Evolutionary conservation across 2,113 vertebrate genomes (phyloP).

Genomic region (Murina feae): DNA sequence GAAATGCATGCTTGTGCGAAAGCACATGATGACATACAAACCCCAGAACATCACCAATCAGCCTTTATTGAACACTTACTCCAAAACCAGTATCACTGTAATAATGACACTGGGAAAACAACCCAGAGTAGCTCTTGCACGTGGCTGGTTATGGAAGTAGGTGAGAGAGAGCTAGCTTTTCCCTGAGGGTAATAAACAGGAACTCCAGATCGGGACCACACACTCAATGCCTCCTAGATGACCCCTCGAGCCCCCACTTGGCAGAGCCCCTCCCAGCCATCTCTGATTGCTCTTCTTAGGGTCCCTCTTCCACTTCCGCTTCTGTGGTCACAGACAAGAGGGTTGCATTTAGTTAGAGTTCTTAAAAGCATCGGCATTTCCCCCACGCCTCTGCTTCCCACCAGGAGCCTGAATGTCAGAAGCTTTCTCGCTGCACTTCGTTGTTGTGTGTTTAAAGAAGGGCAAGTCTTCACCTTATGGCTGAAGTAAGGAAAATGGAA

Average conservation of each 20-base stretch:
- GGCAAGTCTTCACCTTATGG: not conserved
- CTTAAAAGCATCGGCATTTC: not conserved
- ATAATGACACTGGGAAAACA: not conserved
- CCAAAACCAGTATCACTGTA: not conserved
- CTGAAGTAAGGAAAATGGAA: not conserved
- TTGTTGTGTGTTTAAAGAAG: not conserved
- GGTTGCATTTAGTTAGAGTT: not conserved
- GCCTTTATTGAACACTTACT: not conserved
- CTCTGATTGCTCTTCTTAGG: not conserved
- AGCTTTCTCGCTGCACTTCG: not conserved
- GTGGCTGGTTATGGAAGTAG: not conserved
- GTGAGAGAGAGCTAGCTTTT: not conserved
- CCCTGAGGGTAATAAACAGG: not conserved
- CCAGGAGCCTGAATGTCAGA: not conserved
- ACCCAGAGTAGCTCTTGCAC: not conserved
- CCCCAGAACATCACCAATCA: not conserved
- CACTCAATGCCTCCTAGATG: not conserved
- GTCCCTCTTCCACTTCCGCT: not conserved
- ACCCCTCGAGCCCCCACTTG: not conserved
- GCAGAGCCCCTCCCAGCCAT: not conserved
- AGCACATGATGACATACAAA: not conserved
- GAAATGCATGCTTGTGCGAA: not conserved
- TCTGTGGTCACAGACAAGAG: not conserved
- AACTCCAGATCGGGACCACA: not conserved
- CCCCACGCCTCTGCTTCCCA: not conserved